A percentile compares a stretch with the other conserved stretches of the same genome.
phyloP scores from a whole-genome alignment of 2,888 invertebrate genomes.

The Loripinus fragilis region DNA sequence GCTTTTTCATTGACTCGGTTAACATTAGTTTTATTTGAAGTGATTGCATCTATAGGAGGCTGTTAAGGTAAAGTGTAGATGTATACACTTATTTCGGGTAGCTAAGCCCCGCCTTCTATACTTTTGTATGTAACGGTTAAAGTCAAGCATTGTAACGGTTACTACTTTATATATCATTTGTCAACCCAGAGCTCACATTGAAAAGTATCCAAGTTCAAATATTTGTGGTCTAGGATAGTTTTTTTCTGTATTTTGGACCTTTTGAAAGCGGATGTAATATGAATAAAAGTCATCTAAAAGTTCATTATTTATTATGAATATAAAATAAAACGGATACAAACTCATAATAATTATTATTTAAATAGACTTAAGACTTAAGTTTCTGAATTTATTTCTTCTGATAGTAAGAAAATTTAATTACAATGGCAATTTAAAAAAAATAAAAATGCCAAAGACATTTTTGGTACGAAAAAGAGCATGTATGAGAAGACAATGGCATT shows the following conservation, averaged over 20 bases:
- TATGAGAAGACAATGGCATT: not conserved
- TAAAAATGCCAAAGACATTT: conserved; percentile 51
- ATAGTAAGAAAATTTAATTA: no score
- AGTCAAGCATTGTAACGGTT: not conserved
- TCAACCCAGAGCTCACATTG: not conserved
- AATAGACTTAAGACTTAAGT: no score
- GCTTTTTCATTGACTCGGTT: no score
- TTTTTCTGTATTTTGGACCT: no score
- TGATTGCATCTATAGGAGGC: conserved; percentile 7
- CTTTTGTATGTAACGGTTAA: conserved; percentile 4
- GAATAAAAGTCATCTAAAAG: no score
- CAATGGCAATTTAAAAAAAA: no score
- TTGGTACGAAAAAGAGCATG: conserved; percentile 39
- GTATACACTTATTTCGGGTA: not conserved
- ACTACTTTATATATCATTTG: conserved; percentile 4
- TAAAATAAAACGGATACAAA: no score
- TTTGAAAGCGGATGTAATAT: no score
- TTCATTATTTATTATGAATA: no score
- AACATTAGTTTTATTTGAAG: not conserved
- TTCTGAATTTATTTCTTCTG: no score
- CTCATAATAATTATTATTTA: no score
- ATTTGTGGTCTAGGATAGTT: no score
- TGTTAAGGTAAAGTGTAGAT: not conserved
- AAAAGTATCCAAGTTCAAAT: not conserved
- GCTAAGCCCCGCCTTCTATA: conserved; percentile 1